phyloP scores from a whole-genome alignment of 1,140 invertebrate genomes.

The Octopus sinensis region DNA sequence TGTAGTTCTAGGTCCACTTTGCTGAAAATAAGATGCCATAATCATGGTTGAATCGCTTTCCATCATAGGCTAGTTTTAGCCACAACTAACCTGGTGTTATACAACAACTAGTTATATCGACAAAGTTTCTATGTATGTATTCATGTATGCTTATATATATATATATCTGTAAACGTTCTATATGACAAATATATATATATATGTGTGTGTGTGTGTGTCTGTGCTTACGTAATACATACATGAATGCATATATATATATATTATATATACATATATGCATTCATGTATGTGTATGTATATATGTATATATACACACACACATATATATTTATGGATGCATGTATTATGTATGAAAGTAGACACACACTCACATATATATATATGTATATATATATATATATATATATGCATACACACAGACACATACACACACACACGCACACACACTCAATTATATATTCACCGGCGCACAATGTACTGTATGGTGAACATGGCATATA shows the following conservation, averaged over 20 bases:
- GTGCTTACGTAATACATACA: background rate
- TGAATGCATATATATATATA: conserved; percentile 13
- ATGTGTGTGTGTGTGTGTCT: background rate
- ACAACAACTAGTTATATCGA: no score
- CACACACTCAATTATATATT: background rate
- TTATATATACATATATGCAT: conserved; percentile 8
- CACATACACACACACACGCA: conserved; percentile 9
- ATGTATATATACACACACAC: conserved; percentile 6
- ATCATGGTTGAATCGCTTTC: no score
- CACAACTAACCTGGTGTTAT: no score
- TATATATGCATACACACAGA: conserved; percentile 7
- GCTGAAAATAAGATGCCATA: no score
- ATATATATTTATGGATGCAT: background rate
- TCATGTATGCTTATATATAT: background rate
- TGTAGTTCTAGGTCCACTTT: no score
- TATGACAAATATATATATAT: background rate
- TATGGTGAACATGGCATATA: background rate
- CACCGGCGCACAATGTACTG: background rate
- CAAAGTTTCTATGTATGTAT: background rate
- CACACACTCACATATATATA: background rate
- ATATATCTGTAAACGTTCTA: background rate
- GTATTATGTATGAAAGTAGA: background rate
- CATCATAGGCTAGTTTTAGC: no score
- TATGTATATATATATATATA: conserved; percentile 18
- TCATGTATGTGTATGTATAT: conserved; percentile 19